Base-by-base conservation (phyloP, 53 echinoderm and acorn worm genomes). In the Arbacia lixula region DNA sequence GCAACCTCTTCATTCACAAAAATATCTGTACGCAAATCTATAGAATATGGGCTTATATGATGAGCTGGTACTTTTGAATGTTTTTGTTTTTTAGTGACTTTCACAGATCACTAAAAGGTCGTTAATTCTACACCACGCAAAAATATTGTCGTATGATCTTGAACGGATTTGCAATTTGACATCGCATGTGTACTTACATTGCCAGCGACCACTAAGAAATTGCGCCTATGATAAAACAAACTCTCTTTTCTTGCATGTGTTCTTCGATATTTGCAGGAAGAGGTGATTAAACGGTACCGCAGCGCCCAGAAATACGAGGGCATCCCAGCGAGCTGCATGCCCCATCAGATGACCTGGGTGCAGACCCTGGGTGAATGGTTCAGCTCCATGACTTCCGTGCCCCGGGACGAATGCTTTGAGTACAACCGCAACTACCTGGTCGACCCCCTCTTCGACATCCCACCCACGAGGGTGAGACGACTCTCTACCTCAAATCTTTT, bases 361-460 rank as follows among this genome's bases (percentile, higher is more conserved):
- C 88, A 88, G 40, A 60, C 92, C 6, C 5, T 85, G 12, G 52
- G 28, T 2, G 88, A 91, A 49, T 88, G 73, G 56, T 72, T 80
- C 17, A 60, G 83, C 11, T 83, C 85, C n/a, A 76, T 54, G 35
- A 16, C 76, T 9, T 66, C 85, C 0, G 72, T 88, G 20, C 72
- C 46, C 17, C 63, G 60, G 1, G 88, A 91, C 38, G 68, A 84
- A 0, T 91, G 92, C 39, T 61, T 80, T 20, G 66, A 61, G 33
- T 88, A 88, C 51, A 85, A 88, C 41, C 41, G 71, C 51, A 55
- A 54, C 52, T 54, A 72, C 42, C 84, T 85, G n/a, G 91, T 91
- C 66, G 92, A 88, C 53, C 92, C 92, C 9, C 58, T 91, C 25
- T 85, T 85, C n/a, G 92, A 91, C 33, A 81, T 91, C 25, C 85